Evolutionary conservation across 2,797 vertebrate species (phyloP).

Genomic region (Tamandua tetradactyla): DNA sequence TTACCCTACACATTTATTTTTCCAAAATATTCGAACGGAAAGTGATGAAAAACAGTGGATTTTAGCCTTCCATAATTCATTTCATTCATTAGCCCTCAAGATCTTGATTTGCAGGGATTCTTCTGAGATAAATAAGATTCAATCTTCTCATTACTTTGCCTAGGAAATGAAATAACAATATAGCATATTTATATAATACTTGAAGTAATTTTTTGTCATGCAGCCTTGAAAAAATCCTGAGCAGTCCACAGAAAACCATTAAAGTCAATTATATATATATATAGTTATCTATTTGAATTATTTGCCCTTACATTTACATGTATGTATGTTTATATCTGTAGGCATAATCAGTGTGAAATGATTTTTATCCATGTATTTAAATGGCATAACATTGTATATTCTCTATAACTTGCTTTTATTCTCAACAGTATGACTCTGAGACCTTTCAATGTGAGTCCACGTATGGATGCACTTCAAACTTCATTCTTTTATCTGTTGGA

Average conservation of each 20-base stretch:
- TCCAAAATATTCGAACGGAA: conserved; percentile 47
- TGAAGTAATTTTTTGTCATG: background rate
- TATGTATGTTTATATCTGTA: background rate
- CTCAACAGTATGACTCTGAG: background rate
- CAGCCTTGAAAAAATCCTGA: conserved; percentile 1
- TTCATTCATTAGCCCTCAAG: background rate
- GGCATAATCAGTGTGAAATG: background rate
- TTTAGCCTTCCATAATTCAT: background rate
- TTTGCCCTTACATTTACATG: background rate
- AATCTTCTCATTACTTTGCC: background rate
- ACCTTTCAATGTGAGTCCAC: background rate
- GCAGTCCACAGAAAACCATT: background rate
- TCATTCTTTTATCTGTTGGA: background rate
- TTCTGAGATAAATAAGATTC: conserved; percentile 17
- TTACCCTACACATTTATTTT: background rate
- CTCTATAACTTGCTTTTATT: conserved; percentile 25
- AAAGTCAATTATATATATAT: background rate
- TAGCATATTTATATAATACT: background rate
- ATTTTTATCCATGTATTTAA: conserved; percentile 19
- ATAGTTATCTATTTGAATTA: background rate
- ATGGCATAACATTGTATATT: background rate
- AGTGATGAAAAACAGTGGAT: background rate
- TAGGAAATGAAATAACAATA: background rate
- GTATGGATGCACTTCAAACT: background rate
- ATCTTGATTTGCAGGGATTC: conserved; percentile 28